A percentile compares a stretch with the other conserved stretches of the same genome.
Evolutionary conservation across 2,888 invertebrate genomes (phyloP).

Genomic region (Drosophila affinis): DNA sequence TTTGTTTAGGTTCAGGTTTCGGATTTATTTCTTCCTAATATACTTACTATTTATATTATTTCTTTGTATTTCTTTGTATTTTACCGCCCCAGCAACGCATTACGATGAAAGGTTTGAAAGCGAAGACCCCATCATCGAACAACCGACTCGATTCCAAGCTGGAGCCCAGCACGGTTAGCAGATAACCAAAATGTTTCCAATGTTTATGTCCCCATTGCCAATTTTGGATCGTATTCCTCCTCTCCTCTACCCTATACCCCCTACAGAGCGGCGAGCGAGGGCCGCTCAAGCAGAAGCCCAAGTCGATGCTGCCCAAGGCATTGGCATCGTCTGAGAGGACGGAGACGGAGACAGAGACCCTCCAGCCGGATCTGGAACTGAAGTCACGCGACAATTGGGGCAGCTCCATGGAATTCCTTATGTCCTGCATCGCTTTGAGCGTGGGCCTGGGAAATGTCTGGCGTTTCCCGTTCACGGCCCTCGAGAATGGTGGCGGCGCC

Average conservation of each 20-base stretch:
- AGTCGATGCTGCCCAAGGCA: constrained; percentile 87
- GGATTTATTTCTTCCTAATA: background rate
- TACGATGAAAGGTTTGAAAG: constrained; percentile 46
- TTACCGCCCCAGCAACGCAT: constrained; percentile 14
- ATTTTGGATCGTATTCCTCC: background rate
- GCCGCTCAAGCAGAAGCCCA: constrained; percentile 10
- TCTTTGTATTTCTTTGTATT: background rate
- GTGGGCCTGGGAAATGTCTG: constrained; percentile 87
- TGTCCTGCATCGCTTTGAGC: constrained; percentile 86
- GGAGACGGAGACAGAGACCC: constrained; percentile 31
- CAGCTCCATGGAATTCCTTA: constrained; percentile 87
- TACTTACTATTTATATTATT: background rate
- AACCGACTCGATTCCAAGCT: constrained; percentile 1
- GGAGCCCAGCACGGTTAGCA: constrained; percentile 31
- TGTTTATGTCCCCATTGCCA: background rate
- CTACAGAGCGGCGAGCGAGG: constrained; percentile 19
- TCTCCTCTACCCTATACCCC: background rate
- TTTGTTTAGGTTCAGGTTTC: constrained; percentile 2
- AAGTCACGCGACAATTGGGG: constrained; percentile 85
- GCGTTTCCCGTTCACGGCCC: constrained; percentile 86
- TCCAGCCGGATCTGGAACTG: constrained; percentile 84
- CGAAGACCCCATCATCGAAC: constrained; percentile 23
- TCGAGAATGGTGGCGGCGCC: constrained; percentile 88
- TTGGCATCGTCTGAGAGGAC: constrained; percentile 86
- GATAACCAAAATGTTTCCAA: background rate